Evolutionary conservation across 2,797 vertebrate genomes (phyloP), one percentile per base, ranked within the genome.

Genomic region (Nasua narica): DNA sequence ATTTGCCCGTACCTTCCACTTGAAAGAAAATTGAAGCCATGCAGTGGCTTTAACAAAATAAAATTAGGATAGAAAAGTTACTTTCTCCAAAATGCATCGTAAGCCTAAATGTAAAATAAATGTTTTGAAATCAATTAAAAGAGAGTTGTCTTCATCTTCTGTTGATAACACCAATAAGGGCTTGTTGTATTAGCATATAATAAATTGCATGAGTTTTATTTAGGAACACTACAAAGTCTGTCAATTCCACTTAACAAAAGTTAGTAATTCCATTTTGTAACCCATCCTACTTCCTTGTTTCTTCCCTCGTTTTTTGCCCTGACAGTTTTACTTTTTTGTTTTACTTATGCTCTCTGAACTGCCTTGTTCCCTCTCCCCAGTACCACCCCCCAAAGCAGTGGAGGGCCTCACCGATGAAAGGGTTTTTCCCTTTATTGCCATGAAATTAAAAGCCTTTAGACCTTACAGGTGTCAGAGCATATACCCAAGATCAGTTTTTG

Each of bases 101-200:
- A 76, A 79, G 15, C 48, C 43, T 92, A 70, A 90, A 58, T 93
- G n/a, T 58, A 83, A 95, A 88, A 58, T 92, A 86, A 90, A 69
- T 76, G 43, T 50, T 79, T 92, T 92, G 70, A 88, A 91, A 46
- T 88, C 78, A 62, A 4, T 74, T 72, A 27, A 72, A 65, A 90
- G 32, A 5, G 50, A 5, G 37, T 81, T 92, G 40, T 88, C 35
- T 52, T 89, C n/a, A 70, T 93, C 87, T 78, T 78, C 35, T 40
- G 74, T 81, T 86, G 46, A 32, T 50, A 78, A 81, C 14, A 85
- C 37, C 50, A 91, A 10, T 86, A 77, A 81, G 29, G 62, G 2
- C 29, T 7, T 87, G 27, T 43, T 81, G 54, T 35, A 2, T 32
- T 37, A 94, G 40, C 40, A 27, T 67, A 46, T 32, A 52, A 23